Evolutionary conservation across 2,113 vertebrate species (phyloP).

Genomic region (Myotis davidii): DNA sequence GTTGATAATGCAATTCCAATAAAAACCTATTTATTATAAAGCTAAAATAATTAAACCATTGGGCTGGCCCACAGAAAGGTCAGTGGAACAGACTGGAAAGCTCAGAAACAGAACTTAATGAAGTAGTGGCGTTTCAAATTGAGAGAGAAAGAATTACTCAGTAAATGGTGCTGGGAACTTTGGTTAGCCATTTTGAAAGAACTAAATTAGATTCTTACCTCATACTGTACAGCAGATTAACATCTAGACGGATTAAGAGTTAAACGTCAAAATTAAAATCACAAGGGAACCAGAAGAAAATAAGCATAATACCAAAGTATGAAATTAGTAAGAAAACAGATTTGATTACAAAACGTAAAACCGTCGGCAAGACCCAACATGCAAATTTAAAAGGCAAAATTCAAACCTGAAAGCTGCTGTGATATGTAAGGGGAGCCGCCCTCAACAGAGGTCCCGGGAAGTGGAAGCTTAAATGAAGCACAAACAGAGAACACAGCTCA

Average conservation of each 20-base stretch:
- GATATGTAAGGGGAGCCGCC: accelerated
- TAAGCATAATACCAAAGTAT: neutral
- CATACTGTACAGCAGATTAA: neutral
- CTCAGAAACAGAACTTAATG: neutral
- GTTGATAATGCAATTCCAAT: neutral
- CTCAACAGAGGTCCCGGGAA: neutral
- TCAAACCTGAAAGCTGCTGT: neutral
- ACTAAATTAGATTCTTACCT: neutral
- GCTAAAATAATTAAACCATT: neutral
- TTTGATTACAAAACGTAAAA: neutral
- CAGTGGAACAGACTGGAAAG: neutral
- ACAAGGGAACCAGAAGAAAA: neutral
- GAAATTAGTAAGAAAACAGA: neutral
- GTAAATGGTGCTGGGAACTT: neutral
- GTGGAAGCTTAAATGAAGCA: too few relatives aligned
- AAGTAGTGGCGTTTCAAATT: neutral
- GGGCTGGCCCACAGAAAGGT: neutral
- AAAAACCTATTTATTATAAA: neutral
- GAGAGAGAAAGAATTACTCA: neutral
- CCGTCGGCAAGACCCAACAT: neutral
- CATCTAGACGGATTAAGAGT: neutral
- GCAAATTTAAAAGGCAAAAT: neutral
- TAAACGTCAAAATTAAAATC: neutral
- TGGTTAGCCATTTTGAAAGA: neutral
- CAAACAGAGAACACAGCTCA: neutral